Base-by-base conservation (phyloP, 2,888 invertebrate species). In the Cyclophora punctaria region DNA sequence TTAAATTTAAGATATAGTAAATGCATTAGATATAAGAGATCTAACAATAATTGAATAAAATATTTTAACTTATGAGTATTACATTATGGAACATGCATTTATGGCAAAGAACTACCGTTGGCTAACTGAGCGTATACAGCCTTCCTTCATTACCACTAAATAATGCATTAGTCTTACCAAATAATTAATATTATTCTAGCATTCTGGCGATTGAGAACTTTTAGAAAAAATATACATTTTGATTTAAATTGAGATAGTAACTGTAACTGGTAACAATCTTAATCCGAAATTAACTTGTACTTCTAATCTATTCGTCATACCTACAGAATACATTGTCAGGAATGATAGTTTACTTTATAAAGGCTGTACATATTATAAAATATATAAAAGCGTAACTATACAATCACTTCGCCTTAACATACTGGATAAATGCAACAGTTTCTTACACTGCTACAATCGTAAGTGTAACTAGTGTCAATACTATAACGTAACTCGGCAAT, bases 11-110 rank as follows among this genome's bases (percentile, higher is more conserved):
- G 67, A 71, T 70, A 79, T 81, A 79, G 84, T 88, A 88, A 88
- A 88, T 88, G 88, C 88, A 87, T 81, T 83, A 86, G 73, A 84
- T 71, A 80, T 83, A 87, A 85, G 88, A 88, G 88, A 88, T 88
- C 88, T 88, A 85, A 87, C 83, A 78, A 80, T 84, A 87, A 85
- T 78, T 73, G 80, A 83, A 81, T 78, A 78, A 71, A 79, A 78
- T 78, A 78, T 78, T 78, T 81, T 82, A 84, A 81, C 82, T 85
- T 83, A 77, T 89, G 89, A 89, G 89, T 89, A 89, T 89, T 89
- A 87, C 81, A 83, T 77, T 84, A 86, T 87, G 89, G 89, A 89
- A 89, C 89, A 86, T 89, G 89, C 88, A 83, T 86, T 73, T 89
- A 89, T 89, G 89, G 89, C 89, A 88, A 84, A 88, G 79, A 83